phyloP scores from a whole-genome alignment of 2,113 vertebrate species.

The Pterocles gutturalis region DNA sequence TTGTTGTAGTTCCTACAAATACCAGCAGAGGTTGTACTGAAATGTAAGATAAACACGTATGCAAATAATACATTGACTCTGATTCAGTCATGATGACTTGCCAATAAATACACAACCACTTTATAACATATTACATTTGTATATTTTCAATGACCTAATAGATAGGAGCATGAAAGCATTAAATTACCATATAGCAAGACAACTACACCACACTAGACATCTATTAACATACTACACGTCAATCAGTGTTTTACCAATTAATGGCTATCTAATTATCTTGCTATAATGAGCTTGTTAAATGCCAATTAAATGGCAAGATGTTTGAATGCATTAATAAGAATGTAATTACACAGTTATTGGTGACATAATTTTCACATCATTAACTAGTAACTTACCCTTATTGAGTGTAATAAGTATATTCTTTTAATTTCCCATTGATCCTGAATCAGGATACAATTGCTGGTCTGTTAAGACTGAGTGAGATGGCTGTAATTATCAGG shows the following conservation, averaged over 20 bases:
- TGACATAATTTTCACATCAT: constrained; percentile 77
- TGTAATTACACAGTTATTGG: constrained; percentile 79
- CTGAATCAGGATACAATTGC: constrained; percentile 41
- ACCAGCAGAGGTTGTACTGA: constrained; percentile 50
- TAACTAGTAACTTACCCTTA: constrained; percentile 75
- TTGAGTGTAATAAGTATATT: constrained; percentile 71
- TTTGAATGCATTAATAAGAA: constrained; percentile 80
- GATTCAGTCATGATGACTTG: constrained; percentile 20
- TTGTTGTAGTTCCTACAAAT: constrained; percentile 29
- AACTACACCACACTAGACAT: constrained; percentile 58
- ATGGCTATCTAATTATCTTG: constrained; percentile 80
- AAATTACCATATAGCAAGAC: constrained; percentile 71
- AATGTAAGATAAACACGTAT: background rate
- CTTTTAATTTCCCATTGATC: constrained; percentile 74
- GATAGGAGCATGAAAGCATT: constrained; percentile 68
- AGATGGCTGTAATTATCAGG: constrained; percentile 40
- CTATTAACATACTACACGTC: constrained; percentile 73
- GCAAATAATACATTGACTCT: constrained; percentile 40
- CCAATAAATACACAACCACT: constrained; percentile 66
- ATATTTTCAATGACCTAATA: constrained; percentile 67
- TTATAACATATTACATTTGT: constrained; percentile 64
- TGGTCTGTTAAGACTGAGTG: constrained; percentile 34
- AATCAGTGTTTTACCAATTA: constrained; percentile 81
- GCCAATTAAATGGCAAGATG: constrained; percentile 78
- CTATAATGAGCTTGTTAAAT: constrained; percentile 79